Evolutionary conservation across 2,888 invertebrate genomes (phyloP), one percentile per base, ranked within the genome.

Genomic region (Drosophila suboccidentalis): DNA sequence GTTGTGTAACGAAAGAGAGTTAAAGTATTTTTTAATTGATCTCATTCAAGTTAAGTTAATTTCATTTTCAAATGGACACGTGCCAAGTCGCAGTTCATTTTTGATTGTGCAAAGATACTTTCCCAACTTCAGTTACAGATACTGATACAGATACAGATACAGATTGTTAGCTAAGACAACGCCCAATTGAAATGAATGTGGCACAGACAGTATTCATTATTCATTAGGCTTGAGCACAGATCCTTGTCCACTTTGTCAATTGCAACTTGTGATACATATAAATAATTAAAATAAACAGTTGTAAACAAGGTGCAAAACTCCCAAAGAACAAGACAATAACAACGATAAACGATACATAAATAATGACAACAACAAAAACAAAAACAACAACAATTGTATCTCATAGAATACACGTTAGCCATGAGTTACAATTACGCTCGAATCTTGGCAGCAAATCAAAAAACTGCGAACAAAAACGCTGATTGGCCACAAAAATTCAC

Each of bases 401-500:
- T 87, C 88, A 87, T 87, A 82, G 86, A 85, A 87, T 87, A 86
- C 90, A 73, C n/a, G 87, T 88, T 87, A 78, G 86, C 87, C 87
- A 86, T 90, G 87, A 88, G 87, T 67, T 73, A 81, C 88, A 90
- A 87, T 87, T 88, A 89, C 80, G 80, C 60, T 68, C 67, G 65
- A 84, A 89, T 87, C 78, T 85, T 87, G 76, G 71, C 88, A 89
- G 78, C 83, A 82, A 80, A 87, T 82, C 82, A 85, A 87, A 57
- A 59, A 89, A 82, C 90, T 75, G 86, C 86, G 73, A 89, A 89
- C 88, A 87, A 87, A 88, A 88, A 88, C 90, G 84, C 72, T 89
- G 84, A 87, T 87, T 89, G 90, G 86, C 78, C 81, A 88, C 83
- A 90, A 89, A 87, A 87, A 87, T 86, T 89, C 89, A 89, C 85